Conservation (phyloP, 2,113 vertebrate genomes). For the Myotis yumanensis region DNA sequence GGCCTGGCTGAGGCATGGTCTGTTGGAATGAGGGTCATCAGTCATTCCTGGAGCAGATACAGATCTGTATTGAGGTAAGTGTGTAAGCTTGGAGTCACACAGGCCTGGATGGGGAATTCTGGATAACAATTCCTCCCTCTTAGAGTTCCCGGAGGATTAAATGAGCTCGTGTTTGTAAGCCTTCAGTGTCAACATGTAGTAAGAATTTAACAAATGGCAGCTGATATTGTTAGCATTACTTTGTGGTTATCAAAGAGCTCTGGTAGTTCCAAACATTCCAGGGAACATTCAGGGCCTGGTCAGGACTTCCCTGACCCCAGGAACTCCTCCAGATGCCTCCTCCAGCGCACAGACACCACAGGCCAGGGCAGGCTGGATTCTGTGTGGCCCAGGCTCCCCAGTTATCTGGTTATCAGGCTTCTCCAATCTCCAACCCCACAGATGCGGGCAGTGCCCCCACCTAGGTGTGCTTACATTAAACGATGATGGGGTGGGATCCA, state of each 20-base stretch:
- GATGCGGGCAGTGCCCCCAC: neutral
- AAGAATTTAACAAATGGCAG: constrained; percentile 42
- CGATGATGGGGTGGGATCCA: neutral
- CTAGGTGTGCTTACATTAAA: neutral
- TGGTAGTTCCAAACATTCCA: neutral
- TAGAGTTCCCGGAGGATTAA: constrained; percentile 10
- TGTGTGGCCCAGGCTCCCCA: neutral
- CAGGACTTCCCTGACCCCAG: neutral
- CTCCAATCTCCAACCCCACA: neutral
- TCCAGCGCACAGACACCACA: neutral
- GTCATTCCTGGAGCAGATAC: neutral
- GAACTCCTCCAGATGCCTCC: neutral
- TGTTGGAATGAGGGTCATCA: neutral
- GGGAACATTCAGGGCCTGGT: neutral
- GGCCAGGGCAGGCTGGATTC: neutral
- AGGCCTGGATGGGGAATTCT: neutral
- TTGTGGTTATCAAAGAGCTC: neutral
- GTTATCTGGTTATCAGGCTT: neutral
- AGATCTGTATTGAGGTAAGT: neutral
- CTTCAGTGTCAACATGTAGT: neutral
- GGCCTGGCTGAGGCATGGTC: neutral
- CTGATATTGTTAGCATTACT: neutral
- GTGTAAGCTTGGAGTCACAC: neutral
- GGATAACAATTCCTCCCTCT: neutral
- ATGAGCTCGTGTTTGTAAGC: constrained; percentile 22